Percentiles rank a stretch among this genome's conserved stretches.
Conservation (phyloP, 2,113 vertebrate species). For the Mungos mungo region DNA sequence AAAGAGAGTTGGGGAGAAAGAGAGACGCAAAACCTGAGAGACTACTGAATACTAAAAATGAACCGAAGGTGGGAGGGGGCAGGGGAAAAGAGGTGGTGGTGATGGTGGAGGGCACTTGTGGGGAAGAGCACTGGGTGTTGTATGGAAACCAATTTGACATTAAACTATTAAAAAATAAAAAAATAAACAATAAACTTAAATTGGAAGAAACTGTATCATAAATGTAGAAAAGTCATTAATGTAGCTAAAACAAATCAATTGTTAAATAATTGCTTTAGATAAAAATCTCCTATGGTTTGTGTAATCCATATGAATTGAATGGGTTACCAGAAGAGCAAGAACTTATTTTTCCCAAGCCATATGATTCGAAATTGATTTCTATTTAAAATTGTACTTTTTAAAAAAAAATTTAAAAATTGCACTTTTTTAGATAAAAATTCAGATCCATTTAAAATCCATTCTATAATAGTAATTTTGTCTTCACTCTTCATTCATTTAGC, state of each 20-base stretch:
- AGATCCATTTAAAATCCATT: background rate
- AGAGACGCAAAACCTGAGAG: no score
- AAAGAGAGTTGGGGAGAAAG: no score
- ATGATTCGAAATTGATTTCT: constrained; percentile 2
- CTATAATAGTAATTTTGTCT: background rate
- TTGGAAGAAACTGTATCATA: constrained; percentile 6
- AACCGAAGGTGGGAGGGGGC: no score
- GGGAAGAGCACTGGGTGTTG: no score
- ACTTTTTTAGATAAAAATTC: background rate
- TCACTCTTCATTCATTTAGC: background rate
- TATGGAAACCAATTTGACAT: no score
- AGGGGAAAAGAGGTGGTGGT: no score
- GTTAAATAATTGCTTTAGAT: constrained; percentile 18
- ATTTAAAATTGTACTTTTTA: background rate
- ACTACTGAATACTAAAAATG: no score
- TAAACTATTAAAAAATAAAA: no score
- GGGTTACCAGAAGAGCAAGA: background rate
- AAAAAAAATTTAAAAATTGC: background rate
- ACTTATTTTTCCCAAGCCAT: background rate
- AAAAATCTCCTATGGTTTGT: background rate
- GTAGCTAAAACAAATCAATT: constrained; percentile 1
- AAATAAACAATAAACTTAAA: background rate
- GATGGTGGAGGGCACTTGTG: no score
- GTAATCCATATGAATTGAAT: background rate
- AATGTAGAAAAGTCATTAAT: background rate